Evolutionary conservation across 2,888 invertebrate species (phyloP).

Genomic region (Plebejus argus): DNA sequence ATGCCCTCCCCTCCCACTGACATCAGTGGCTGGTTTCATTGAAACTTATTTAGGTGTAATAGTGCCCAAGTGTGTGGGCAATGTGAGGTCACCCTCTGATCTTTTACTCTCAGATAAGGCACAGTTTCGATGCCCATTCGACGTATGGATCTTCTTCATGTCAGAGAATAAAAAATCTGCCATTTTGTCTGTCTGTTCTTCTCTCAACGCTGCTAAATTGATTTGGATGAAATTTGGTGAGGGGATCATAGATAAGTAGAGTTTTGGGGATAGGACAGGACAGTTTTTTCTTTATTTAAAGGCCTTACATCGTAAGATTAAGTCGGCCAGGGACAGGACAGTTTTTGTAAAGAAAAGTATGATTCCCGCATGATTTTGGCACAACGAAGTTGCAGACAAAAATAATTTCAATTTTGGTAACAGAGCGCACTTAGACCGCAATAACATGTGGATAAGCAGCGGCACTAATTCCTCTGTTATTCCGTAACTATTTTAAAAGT

Average conservation of each 20-base stretch:
- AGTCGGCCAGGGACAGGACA: neutral
- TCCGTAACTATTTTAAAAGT: conserved; percentile 73
- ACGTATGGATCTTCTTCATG: too few relatives aligned
- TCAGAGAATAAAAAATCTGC: neutral
- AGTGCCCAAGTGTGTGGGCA: too few relatives aligned
- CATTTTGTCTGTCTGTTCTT: neutral
- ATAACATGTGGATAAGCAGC: neutral
- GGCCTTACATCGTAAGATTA: too few relatives aligned
- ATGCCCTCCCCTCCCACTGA: too few relatives aligned
- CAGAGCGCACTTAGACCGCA: neutral
- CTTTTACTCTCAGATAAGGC: too few relatives aligned
- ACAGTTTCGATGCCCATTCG: too few relatives aligned
- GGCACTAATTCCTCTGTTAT: conserved; percentile 55
- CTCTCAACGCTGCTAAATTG: neutral
- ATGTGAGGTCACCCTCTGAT: too few relatives aligned
- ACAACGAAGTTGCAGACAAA: neutral
- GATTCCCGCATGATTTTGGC: too few relatives aligned
- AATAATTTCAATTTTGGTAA: neutral
- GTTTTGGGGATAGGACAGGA: neutral
- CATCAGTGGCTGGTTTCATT: too few relatives aligned
- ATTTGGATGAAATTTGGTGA: neutral
- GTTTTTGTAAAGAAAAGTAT: too few relatives aligned
- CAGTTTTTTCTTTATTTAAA: too few relatives aligned
- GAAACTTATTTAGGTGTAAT: too few relatives aligned
- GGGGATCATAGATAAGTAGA: neutral